Percentiles rank a stretch among this genome's conserved stretches.
Conservation (phyloP, 2,113 vertebrate species). For the Actinemys pallida region DNA sequence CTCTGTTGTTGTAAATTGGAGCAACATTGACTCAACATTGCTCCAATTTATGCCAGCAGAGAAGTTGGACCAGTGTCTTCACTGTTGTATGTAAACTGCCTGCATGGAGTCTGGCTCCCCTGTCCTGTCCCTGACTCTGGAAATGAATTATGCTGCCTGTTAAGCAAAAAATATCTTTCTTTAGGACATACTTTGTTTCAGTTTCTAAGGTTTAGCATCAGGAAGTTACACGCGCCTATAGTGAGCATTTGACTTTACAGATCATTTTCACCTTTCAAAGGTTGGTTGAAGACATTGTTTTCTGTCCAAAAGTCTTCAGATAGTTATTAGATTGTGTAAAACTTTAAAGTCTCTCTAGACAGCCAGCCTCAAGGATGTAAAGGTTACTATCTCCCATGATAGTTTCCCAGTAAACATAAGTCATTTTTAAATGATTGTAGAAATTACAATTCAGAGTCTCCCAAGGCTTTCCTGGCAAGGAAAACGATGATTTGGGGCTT, state of each 20-base stretch:
- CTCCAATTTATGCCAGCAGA: background rate
- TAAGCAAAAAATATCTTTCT: background rate
- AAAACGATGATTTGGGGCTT: background rate
- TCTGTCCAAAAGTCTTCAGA: conserved; percentile 9
- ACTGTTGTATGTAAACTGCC: accelerated
- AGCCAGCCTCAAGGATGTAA: conserved; percentile 12
- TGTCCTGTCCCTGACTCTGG: background rate
- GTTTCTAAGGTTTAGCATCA: background rate
- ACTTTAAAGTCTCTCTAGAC: conserved; percentile 8
- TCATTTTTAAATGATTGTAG: background rate
- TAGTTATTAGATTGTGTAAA: background rate
- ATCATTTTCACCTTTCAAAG: background rate
- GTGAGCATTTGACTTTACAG: conserved; percentile 17
- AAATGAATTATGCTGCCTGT: background rate
- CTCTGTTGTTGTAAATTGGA: background rate
- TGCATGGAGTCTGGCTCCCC: background rate
- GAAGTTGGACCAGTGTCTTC: background rate
- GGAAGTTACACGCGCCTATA: background rate
- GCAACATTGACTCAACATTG: background rate
- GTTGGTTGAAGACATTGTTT: background rate
- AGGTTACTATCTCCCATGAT: background rate
- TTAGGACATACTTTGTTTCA: background rate
- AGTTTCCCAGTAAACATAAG: conserved; percentile 10
- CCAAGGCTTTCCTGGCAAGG: background rate
- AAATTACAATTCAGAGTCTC: background rate